Evolutionary conservation across 2,113 vertebrate species (phyloP).

Genomic region (Diglossa brunneiventris): DNA sequence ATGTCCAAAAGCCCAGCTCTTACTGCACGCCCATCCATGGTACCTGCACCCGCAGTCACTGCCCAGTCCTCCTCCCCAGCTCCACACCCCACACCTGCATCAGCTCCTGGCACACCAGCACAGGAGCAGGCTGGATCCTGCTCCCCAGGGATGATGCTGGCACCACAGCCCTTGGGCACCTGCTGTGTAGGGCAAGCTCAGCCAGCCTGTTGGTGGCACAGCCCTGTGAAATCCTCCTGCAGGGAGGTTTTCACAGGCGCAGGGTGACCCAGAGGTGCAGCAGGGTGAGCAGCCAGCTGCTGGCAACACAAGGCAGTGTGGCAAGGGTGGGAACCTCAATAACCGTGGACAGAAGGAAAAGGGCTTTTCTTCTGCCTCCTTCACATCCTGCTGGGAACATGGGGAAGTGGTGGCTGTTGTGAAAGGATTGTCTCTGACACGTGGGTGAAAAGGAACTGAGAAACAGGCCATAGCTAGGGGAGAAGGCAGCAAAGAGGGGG

Average conservation of each 20-base stretch:
- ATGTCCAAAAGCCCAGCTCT: not conserved
- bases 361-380: not conserved
- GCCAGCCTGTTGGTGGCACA: too few relatives aligned
- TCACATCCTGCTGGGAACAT: not conserved
- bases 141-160: not conserved
- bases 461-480: not conserved
- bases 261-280: not conserved
- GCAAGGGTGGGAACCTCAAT: not conserved
- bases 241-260: not conserved
- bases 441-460: not conserved
- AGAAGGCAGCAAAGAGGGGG: not conserved
- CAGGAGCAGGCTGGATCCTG: accelerated
- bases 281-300: not conserved
- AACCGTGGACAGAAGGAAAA: not conserved
- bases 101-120: not conserved
- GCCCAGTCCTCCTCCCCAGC: accelerated
- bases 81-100: accelerated
- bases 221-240: too few relatives aligned
- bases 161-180: not conserved
- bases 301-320: not conserved
- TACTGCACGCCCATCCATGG: accelerated
- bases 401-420: not conserved
- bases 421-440: not conserved
- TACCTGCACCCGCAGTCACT: not conserved
- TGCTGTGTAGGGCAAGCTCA: not conserved